Conservation (phyloP, 2,797 vertebrate genomes). For the Eupleurogrammus muticus region DNA sequence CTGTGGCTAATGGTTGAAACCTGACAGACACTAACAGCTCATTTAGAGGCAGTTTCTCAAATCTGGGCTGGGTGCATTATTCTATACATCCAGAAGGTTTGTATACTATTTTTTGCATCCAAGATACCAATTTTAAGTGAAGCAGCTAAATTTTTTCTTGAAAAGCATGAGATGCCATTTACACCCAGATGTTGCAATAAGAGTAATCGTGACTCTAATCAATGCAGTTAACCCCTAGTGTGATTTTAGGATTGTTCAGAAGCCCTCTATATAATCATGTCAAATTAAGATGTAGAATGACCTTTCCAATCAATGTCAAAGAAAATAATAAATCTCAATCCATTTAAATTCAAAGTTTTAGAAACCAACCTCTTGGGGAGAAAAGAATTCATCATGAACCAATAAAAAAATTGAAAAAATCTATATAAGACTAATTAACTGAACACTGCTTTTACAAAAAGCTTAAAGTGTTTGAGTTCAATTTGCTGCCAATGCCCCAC, state of each 20-base stretch:
- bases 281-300: not conserved
- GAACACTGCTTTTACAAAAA: constrained; percentile 12
- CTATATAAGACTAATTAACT: not conserved
- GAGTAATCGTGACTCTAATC: constrained; percentile 8
- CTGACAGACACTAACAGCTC: too few species aligned
- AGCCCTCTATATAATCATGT: not conserved
- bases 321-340: not conserved
- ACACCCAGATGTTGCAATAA: not conserved
- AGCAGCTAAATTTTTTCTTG: not conserved
- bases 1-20: too few species aligned
- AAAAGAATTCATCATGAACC: not conserved
- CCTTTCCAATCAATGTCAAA: not conserved
- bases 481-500: not conserved
- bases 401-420: not conserved
- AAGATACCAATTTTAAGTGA: not conserved
- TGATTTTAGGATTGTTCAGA: constrained; percentile 16
- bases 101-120: too few species aligned
- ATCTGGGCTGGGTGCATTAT: too few species aligned
- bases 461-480: not conserved
- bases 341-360: not conserved
- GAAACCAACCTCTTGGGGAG: not conserved
- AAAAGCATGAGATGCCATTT: not conserved
- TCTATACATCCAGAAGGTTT: too few species aligned
- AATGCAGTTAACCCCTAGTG: constrained; percentile 18
- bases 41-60: too few species aligned